Base-by-base conservation (phyloP, 1,140 invertebrate species). In the Cydia pomonella region DNA sequence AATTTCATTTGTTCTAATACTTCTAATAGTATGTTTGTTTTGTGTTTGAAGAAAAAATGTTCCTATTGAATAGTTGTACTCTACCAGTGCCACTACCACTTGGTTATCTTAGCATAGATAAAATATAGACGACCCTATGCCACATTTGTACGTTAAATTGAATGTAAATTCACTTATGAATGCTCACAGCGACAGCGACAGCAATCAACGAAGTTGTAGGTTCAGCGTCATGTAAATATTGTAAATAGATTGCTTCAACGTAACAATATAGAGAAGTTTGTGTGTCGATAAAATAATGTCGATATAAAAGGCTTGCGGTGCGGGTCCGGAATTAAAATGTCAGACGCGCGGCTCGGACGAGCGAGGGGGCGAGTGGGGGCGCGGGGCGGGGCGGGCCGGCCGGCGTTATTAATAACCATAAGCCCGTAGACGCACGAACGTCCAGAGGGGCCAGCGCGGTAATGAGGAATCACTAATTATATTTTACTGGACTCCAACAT, bases 401-500 rank as follows among this genome's bases (percentile, higher is more conserved):
- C 80, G 79, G 83, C 85, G 91, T 92, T 92, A 92, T 92, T 92
- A 92, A 92, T 92, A 92, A 92, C 89, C 91, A 92, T 92, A 92
- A 92, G 91, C 89, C 87, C 79, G 87, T 89, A 91, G 91, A 92
- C 89, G 88, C 89, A 92, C 88, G 89, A 91, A 90, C 89, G 89
- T 90, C 88, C 89, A 92, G 89, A 92, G 90, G 87, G 89, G 88
- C 87, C 89, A 87, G 86, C 85, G 86, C 89, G 76, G 86, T 92
- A 92, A 92, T 92, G 91, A 92, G 88, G 88, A 92, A 91, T 92
- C 91, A 89, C 89, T 92, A 92, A 92, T 91, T 92, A 92, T 90
- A 91, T 92, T 92, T 92, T 91, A 92, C 89, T 91, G 89, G 88
- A 91, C 91, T 91, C 80, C 83, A 88, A 80, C 84, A 88, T 86